These are phyloP conservation scores for Bambusicola thoracicus DNA, from an alignment of 2,113 vertebrate genomes.

Conservation along the genomic window DNA sequence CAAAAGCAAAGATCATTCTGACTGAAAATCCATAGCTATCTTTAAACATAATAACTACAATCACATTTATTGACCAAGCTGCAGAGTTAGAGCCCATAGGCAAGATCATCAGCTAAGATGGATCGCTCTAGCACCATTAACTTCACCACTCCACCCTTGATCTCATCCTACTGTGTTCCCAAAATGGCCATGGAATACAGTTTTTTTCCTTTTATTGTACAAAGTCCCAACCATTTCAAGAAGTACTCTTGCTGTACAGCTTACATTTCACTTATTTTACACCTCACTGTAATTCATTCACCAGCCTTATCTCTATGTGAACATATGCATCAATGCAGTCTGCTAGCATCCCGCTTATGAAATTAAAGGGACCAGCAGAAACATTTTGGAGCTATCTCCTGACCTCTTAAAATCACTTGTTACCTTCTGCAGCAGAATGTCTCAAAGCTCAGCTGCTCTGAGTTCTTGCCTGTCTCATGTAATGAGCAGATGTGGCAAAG, in stretches of 20 bases:
- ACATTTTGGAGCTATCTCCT: background rate
- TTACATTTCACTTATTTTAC: slow-evolving; percentile 61
- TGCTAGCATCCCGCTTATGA: background rate
- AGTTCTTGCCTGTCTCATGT: slow-evolving; percentile 52
- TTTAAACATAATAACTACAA: slow-evolving; percentile 32
- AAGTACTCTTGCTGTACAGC: slow-evolving; percentile 21
- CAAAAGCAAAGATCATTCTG: slow-evolving; percentile 49
- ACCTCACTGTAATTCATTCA: slow-evolving; percentile 35
- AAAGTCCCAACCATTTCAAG: background rate
- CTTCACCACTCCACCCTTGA: background rate
- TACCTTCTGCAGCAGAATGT: slow-evolving; percentile 50
- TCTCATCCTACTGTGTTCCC: background rate
- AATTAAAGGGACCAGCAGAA: background rate
- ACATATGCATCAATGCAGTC: background rate
- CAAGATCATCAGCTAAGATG: background rate
- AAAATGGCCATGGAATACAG: background rate
- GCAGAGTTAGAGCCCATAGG: slow-evolving; percentile 9
- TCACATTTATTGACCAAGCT: slow-evolving; percentile 2
- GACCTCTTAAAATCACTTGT: slow-evolving; percentile 48
- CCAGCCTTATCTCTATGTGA: slow-evolving; percentile 17
- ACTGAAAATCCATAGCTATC: slow-evolving; percentile 45
- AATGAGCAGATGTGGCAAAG: slow-evolving; percentile 71
- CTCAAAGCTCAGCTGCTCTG: slow-evolving; percentile 39
- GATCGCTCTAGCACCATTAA: background rate
- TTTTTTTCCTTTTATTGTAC: background rate